Conservation (phyloP, 2,797 vertebrate genomes). For the Malacoraja senta region DNA sequence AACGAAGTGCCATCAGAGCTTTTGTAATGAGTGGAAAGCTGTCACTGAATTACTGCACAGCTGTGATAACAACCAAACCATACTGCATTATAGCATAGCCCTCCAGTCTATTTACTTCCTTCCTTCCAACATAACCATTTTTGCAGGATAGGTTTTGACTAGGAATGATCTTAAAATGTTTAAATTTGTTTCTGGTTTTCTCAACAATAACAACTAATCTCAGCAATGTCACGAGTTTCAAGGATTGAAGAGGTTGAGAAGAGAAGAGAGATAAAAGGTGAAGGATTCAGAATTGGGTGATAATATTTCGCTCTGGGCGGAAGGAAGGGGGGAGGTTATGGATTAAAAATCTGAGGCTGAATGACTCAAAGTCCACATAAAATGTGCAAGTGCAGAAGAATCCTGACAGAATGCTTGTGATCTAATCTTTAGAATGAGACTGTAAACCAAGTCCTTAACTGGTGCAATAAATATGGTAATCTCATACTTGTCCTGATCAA, state of each 20-base stretch:
- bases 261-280: not conserved
- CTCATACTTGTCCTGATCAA: not conserved
- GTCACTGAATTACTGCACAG: not conserved
- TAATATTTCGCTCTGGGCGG: not conserved
- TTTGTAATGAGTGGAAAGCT: conserved; percentile 8
- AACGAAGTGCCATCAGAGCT: not conserved
- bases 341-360: not conserved
- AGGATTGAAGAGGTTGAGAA: not conserved
- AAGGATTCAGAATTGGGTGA: not conserved
- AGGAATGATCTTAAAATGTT: not conserved
- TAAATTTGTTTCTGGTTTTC: not conserved
- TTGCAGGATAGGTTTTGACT: not conserved
- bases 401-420: not conserved
- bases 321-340: too few relatives aligned
- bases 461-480: not conserved
- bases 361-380: not conserved
- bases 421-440: not conserved
- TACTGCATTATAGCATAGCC: not conserved
- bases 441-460: not conserved
- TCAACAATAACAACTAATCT: not conserved
- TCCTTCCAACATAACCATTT: not conserved
- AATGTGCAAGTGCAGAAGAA: not conserved
- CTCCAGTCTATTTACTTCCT: not conserved
- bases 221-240: not conserved
- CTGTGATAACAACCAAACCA: not conserved